These are phyloP conservation scores for Acrocephalus scirpaceus DNA, from an alignment of 2,797 vertebrate species.

Conservation along the genomic window DNA sequence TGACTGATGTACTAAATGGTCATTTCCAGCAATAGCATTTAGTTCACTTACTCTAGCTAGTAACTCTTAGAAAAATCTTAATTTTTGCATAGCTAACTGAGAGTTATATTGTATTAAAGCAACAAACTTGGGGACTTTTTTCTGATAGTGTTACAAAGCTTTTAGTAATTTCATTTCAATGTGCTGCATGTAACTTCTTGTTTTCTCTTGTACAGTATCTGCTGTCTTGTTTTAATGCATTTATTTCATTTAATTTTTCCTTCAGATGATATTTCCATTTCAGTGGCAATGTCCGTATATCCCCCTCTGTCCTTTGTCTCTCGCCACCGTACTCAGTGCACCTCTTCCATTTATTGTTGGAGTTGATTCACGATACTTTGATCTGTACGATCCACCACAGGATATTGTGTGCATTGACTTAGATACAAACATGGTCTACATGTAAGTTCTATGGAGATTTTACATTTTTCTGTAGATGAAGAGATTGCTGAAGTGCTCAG, in stretches of 20 bases:
- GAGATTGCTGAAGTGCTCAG: not conserved
- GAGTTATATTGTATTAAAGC: not conserved
- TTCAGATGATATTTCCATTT: constrained; percentile 98
- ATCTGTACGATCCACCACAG: constrained; percentile 95
- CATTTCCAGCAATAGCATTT: not conserved
- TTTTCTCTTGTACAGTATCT: not conserved
- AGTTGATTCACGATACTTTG: constrained; percentile 98
- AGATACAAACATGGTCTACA: constrained; percentile 96
- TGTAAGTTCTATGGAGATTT: constrained; percentile 81
- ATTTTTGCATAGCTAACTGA: not conserved
- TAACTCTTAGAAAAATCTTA: not conserved
- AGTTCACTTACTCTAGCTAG: not conserved
- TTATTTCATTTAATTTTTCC: constrained; percentile 62
- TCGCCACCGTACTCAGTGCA: constrained; percentile 93
- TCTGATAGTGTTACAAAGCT: not conserved
- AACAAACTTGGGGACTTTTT: not conserved
- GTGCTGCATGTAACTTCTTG: not conserved
- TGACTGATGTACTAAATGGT: not conserved
- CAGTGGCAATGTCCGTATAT: constrained; percentile 99
- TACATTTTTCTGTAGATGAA: not conserved
- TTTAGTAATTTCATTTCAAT: not conserved
- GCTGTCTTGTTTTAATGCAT: constrained; percentile 33
- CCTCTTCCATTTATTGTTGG: constrained; percentile 96
- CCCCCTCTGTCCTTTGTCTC: constrained; percentile 93
- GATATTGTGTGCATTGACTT: constrained; percentile 98